These are phyloP conservation scores for Agrochola circellaris DNA, from an alignment of 2,888 invertebrate species.

Conservation along the genomic window DNA sequence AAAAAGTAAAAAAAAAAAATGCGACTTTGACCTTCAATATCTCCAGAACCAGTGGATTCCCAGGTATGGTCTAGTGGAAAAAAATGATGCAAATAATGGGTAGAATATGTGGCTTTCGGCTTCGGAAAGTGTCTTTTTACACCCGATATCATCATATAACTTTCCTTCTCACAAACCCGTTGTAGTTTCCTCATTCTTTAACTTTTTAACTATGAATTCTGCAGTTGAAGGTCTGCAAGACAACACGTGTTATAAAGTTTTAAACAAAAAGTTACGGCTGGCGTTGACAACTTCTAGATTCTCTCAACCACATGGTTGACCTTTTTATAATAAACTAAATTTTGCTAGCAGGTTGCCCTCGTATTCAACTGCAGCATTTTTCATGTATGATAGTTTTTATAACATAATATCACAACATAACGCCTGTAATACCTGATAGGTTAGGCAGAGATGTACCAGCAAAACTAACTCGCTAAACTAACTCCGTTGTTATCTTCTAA, in stretches of 20 bases:
- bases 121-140: too few species aligned
- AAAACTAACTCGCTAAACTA: neutral
- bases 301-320: neutral
- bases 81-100: too few species aligned
- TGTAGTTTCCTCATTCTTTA: neutral
- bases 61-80: too few species aligned
- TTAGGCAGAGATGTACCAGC: too few species aligned
- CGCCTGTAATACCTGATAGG: too few species aligned
- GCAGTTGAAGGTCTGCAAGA: neutral
- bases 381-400: neutral
- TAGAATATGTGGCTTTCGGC: too few species aligned
- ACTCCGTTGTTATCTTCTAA: slow-evolving; percentile 1
- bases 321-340: slow-evolving; percentile 11
- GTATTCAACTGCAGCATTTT: neutral
- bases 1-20: too few species aligned
- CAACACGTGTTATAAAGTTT: slow-evolving; percentile 31
- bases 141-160: neutral
- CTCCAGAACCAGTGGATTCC: too few species aligned
- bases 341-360: neutral
- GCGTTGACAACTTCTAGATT: slow-evolving; percentile 9
- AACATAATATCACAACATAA: too few species aligned
- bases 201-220: slow-evolving; percentile 32
- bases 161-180: neutral
- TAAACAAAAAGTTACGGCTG: neutral
- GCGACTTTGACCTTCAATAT: too few species aligned